phyloP scores from a whole-genome alignment of 2,888 invertebrate genomes.

The Melanargia galathea region DNA sequence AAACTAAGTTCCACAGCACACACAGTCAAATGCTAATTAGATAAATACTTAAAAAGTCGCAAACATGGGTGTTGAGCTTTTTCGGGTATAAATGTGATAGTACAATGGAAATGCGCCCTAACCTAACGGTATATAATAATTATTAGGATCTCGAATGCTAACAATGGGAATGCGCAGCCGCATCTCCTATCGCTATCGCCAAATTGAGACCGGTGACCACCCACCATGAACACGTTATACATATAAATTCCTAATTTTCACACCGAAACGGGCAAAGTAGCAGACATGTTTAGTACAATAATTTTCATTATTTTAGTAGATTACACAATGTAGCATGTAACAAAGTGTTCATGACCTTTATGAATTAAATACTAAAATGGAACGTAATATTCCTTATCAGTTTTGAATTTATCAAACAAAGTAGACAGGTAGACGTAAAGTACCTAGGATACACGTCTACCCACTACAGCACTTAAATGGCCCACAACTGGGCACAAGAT shows the following conservation, averaged over 20 bases:
- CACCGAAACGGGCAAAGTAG: neutral
- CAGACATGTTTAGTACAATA: neutral
- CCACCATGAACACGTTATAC: neutral
- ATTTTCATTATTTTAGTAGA: neutral
- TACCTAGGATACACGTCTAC: too few relatives aligned
- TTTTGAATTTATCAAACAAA: slow-evolving; percentile 1
- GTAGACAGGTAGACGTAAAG: too few relatives aligned
- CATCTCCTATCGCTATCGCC: slow-evolving; percentile 53
- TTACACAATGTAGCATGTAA: neutral
- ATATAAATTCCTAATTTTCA: neutral
- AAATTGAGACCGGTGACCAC: slow-evolving; percentile 16
- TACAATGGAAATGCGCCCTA: slow-evolving; percentile 34
- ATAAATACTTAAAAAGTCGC: neutral
- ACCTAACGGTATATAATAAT: slow-evolving; percentile 34
- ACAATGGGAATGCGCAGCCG: slow-evolving; percentile 56
- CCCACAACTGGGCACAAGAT: too few relatives aligned
- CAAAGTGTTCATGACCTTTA: slow-evolving; percentile 10
- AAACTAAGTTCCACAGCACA: too few relatives aligned
- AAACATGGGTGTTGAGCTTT: too few relatives aligned
- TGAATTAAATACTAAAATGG: neutral
- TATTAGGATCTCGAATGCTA: slow-evolving; percentile 35
- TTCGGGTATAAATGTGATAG: too few relatives aligned
- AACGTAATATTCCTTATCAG: slow-evolving; percentile 2
- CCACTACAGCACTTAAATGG: too few relatives aligned
- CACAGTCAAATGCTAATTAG: too few relatives aligned